phyloP scores from a whole-genome alignment of 2,888 invertebrate genomes.

The Pherbina coryleti region DNA sequence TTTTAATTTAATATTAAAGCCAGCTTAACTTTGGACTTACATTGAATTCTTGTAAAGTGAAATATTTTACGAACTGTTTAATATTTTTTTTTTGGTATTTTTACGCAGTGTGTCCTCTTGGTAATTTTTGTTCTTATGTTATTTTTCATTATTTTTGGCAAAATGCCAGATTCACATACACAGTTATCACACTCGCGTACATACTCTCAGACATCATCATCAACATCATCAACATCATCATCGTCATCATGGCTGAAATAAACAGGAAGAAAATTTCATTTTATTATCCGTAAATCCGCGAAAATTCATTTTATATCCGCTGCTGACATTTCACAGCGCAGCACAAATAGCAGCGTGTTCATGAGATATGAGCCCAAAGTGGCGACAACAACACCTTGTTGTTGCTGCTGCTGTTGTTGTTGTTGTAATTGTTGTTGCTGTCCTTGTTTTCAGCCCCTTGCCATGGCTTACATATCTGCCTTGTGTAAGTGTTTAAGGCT shows the following conservation, averaged over 20 bases:
- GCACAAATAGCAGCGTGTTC: slow-evolving; percentile 33
- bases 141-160: not conserved
- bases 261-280: slow-evolving; percentile 50
- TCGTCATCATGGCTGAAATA: slow-evolving; percentile 23
- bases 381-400: not conserved
- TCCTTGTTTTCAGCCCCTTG: not conserved
- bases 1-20: not conserved
- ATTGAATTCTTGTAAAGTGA: not conserved
- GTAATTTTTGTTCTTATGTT: not conserved
- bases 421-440: slow-evolving; percentile 7
- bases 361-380: slow-evolving; percentile 3
- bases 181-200: not conserved
- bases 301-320: slow-evolving; percentile 59
- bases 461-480: not conserved
- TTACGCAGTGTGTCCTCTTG: not conserved
- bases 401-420: slow-evolving; percentile 23
- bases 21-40: too few species aligned
- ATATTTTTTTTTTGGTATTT: not conserved
- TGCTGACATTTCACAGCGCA: slow-evolving; percentile 54
- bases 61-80: not conserved
- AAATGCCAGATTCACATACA: not conserved
- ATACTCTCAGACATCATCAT: not conserved
- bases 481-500: not conserved
- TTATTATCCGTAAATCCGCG: slow-evolving; percentile 60
- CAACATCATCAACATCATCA: not conserved